phyloP scores from a whole-genome alignment of 2,888 invertebrate genomes.

The Rotaria sp. region DNA sequence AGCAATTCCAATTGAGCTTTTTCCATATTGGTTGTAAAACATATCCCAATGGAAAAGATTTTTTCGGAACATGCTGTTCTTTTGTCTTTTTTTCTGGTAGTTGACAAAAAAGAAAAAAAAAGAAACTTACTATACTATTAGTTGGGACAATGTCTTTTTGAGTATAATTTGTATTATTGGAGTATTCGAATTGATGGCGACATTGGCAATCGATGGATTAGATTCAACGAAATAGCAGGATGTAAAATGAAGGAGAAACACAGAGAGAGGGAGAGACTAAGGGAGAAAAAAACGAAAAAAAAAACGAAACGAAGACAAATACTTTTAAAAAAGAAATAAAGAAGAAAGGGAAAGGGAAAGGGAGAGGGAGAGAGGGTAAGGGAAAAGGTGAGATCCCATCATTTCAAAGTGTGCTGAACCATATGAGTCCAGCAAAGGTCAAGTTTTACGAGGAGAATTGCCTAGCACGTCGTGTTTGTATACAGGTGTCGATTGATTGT shows the following conservation, averaged over 20 bases:
- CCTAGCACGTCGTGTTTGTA: constrained; percentile 12
- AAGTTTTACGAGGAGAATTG: constrained; percentile 13
- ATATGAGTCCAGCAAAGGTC: constrained; percentile 13
- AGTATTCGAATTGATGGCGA: background rate
- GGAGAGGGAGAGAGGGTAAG: background rate
- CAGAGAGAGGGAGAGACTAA: background rate
- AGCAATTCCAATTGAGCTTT: background rate
- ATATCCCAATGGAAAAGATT: background rate
- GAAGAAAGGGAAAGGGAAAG: too few species aligned
- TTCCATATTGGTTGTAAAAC: background rate
- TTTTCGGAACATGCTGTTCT: background rate
- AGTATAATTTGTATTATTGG: background rate
- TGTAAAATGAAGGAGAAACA: background rate
- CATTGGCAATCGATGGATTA: background rate
- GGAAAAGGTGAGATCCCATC: background rate
- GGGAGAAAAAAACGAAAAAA: background rate
- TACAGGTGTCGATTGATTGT: constrained; percentile 3
- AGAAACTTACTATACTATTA: background rate
- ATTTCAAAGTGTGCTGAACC: constrained; percentile 13
- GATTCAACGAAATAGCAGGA: background rate
- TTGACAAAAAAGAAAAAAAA: background rate
- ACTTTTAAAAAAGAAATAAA: background rate
- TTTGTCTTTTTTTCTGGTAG: background rate
- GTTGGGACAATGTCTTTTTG: background rate
- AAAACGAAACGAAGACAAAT: background rate